Evolutionary conservation across 2,888 invertebrate genomes (phyloP).

Genomic region (Unio pictorum): DNA sequence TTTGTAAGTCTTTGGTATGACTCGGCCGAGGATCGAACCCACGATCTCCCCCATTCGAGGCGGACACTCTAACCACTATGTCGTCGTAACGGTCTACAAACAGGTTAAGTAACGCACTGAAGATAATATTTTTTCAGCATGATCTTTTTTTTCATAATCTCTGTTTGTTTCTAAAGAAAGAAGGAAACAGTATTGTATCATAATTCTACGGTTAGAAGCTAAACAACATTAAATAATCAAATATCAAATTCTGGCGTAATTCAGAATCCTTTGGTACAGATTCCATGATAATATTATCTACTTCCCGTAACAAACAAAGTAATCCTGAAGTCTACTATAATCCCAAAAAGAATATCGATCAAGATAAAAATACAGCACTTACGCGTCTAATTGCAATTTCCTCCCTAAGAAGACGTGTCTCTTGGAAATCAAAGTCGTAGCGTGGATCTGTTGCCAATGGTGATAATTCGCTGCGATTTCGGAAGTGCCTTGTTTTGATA

Average conservation of each 20-base stretch:
- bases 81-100: too few relatives aligned
- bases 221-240: not conserved
- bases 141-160: too few relatives aligned
- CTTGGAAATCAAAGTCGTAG: conserved; percentile 47
- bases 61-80: too few relatives aligned
- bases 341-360: not conserved
- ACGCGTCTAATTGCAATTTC: conserved; percentile 9
- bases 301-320: too few relatives aligned
- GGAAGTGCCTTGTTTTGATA: conserved; percentile 39
- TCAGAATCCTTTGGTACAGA: too few relatives aligned
- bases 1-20: too few relatives aligned
- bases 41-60: too few relatives aligned
- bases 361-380: not conserved
- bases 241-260: not conserved
- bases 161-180: too few relatives aligned
- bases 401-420: conserved; percentile 14
- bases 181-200: not conserved
- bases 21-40: too few relatives aligned
- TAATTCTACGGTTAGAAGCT: not conserved
- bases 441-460: conserved; percentile 30
- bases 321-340: not conserved
- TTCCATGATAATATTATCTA: too few relatives aligned
- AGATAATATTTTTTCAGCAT: too few relatives aligned
- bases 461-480: conserved; percentile 34
- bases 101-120: too few relatives aligned